phyloP scores from a whole-genome alignment of 2,113 vertebrate species.

The Falco punctatus region DNA sequence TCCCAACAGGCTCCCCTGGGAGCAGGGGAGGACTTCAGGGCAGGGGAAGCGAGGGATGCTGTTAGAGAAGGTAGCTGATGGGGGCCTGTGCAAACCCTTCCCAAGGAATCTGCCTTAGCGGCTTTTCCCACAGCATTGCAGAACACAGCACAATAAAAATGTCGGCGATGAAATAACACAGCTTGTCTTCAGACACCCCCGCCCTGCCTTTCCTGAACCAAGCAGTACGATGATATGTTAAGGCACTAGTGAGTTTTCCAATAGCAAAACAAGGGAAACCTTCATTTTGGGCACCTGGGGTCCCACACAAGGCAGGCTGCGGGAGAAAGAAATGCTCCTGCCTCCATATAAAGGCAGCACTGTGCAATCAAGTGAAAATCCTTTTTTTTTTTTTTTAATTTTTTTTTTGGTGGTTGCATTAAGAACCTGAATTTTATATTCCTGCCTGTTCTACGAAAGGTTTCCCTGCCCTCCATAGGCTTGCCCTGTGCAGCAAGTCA shows the following conservation, averaged over 20 bases:
- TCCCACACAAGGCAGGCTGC: not conserved
- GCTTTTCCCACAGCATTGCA: constrained; percentile 26
- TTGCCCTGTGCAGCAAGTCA: not conserved
- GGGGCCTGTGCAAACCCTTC: not conserved
- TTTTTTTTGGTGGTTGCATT: not conserved
- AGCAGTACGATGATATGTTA: not conserved
- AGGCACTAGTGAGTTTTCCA: not conserved
- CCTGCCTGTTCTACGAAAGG: not conserved
- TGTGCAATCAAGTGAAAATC: not conserved
- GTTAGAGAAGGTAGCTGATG: not conserved
- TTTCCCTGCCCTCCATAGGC: not conserved
- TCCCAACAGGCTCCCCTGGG: not conserved
- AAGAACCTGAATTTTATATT: not conserved
- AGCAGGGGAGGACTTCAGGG: not conserved
- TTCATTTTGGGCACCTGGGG: not conserved
- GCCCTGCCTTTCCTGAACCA: not conserved
- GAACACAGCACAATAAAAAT: constrained; percentile 35
- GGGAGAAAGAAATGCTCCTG: not conserved
- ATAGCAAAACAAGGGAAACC: not conserved
- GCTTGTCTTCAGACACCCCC: not conserved
- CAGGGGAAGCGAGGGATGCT: not conserved
- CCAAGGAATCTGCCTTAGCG: not conserved
- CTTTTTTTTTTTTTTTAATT: not conserved
- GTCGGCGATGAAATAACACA: constrained; percentile 23
- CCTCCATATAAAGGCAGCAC: not conserved